Percentiles rank a stretch among this genome's conserved stretches.
Evolutionary conservation across 1,140 invertebrate genomes (phyloP).

Genomic region (Cotesia vestalis): DNA sequence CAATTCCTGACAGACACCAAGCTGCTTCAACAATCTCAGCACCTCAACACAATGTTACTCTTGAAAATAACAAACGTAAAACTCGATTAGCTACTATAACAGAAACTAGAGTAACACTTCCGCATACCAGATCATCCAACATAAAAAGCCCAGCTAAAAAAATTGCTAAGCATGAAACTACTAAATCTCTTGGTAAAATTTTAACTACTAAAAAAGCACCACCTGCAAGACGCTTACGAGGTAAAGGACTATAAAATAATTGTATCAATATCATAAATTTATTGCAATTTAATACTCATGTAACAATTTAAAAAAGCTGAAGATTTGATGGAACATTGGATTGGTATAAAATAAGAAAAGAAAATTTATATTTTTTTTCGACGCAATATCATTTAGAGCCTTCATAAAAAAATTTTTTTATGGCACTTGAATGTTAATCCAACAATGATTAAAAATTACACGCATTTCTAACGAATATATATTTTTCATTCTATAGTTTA

Average conservation of each 20-base stretch:
- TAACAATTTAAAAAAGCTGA: slow-evolving; percentile 24
- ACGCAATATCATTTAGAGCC: too few species aligned
- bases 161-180: slow-evolving; percentile 43
- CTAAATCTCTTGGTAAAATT: neutral
- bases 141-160: slow-evolving; percentile 44
- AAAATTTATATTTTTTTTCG: too few species aligned
- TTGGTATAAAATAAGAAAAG: too few species aligned
- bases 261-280: neutral
- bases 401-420: too few species aligned
- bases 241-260: neutral
- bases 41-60: slow-evolving; percentile 26
- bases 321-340: neutral
- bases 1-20: slow-evolving; percentile 3
- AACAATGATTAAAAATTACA: too few species aligned
- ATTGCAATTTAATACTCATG: neutral
- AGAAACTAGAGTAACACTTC: slow-evolving; percentile 25
- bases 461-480: neutral
- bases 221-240: neutral
- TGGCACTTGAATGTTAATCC: too few species aligned
- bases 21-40: slow-evolving; percentile 21
- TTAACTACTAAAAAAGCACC: neutral
- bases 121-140: slow-evolving; percentile 37
- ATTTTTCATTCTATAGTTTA: slow-evolving; percentile 8
- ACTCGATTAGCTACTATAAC: slow-evolving; percentile 39
- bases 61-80: slow-evolving; percentile 24